A percentile compares a stretch with the other conserved stretches of the same genome.
phyloP scores from a whole-genome alignment of 1,140 invertebrate species.

The Chironomus tepperi region DNA sequence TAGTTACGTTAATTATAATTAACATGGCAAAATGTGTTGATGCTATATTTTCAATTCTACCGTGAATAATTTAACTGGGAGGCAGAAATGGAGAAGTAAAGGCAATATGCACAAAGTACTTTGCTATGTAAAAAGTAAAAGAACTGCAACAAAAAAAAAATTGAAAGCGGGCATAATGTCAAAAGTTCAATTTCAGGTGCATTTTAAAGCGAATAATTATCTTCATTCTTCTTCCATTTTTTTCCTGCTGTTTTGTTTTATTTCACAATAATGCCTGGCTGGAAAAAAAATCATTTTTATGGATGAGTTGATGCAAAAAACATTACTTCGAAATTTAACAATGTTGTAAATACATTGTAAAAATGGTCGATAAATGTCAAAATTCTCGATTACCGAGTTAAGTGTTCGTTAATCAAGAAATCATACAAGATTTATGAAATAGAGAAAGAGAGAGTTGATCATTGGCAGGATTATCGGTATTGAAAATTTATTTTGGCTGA shows the following conservation, averaged over 20 bases:
- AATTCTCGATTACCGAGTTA: slow-evolving; percentile 5
- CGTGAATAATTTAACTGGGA: background rate
- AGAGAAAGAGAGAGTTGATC: background rate
- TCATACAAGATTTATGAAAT: background rate
- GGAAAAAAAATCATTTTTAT: too few relatives aligned
- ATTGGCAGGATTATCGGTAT: too few relatives aligned
- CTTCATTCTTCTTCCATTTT: background rate
- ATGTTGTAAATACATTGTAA: background rate
- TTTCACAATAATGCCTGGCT: too few relatives aligned
- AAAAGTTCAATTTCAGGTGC: slow-evolving; percentile 15
- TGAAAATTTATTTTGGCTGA: too few relatives aligned
- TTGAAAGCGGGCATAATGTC: background rate
- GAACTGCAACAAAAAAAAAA: too few relatives aligned
- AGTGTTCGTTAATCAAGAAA: slow-evolving; percentile 4
- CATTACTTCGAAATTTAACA: too few relatives aligned
- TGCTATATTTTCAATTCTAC: background rate
- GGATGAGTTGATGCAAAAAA: too few relatives aligned
- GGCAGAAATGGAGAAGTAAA: background rate
- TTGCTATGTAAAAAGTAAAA: too few relatives aligned
- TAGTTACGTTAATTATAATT: slow-evolving; percentile 23
- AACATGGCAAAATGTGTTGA: slow-evolving; percentile 10
- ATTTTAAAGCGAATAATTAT: slow-evolving; percentile 7
- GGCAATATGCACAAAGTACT: too few relatives aligned
- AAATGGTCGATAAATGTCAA: slow-evolving; percentile 17
- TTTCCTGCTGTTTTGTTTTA: too few relatives aligned